A percentile compares a stretch with the other conserved stretches of the same genome.
Evolutionary conservation across 2,113 vertebrate species (phyloP).

Genomic region (Cinclus cinclus): DNA sequence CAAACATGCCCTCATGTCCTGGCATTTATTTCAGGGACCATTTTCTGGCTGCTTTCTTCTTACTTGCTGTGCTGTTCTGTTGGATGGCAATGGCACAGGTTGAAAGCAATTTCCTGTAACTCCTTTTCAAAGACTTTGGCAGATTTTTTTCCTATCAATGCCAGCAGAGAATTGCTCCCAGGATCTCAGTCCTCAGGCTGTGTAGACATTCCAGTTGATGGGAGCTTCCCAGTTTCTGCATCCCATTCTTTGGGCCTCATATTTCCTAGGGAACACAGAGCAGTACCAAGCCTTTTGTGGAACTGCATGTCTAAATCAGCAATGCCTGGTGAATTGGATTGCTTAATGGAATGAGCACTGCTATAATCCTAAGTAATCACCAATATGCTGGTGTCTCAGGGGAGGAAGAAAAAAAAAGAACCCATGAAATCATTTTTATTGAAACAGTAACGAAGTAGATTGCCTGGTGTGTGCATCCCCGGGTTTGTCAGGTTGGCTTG

Average conservation of each 20-base stretch:
- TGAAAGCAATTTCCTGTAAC: not conserved
- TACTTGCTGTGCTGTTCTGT: not conserved
- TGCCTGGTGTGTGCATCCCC: not conserved
- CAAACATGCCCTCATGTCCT: not conserved
- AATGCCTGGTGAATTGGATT: not conserved
- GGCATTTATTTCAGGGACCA: not conserved
- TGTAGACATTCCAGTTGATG: fast-evolving
- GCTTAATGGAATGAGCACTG: not conserved
- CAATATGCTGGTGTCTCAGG: not conserved
- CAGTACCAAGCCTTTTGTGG: not conserved
- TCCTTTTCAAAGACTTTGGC: not conserved
- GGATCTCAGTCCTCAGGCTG: not conserved
- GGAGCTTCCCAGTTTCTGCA: not conserved
- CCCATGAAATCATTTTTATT: constrained; percentile 8
- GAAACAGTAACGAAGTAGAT: constrained; percentile 14
- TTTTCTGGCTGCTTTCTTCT: not conserved
- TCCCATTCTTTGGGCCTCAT: not conserved
- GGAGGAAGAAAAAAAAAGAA: not conserved
- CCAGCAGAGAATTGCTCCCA: not conserved
- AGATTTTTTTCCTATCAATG: not conserved
- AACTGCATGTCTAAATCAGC: not conserved
- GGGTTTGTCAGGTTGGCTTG: not conserved
- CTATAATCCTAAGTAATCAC: constrained; percentile 1
- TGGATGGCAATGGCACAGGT: not conserved
- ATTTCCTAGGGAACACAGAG: not conserved